Percentiles rank a stretch among this genome's conserved stretches.
Conservation (phyloP, 53 echinoderm and acorn worm genomes). For the Luidia sarsii region DNA sequence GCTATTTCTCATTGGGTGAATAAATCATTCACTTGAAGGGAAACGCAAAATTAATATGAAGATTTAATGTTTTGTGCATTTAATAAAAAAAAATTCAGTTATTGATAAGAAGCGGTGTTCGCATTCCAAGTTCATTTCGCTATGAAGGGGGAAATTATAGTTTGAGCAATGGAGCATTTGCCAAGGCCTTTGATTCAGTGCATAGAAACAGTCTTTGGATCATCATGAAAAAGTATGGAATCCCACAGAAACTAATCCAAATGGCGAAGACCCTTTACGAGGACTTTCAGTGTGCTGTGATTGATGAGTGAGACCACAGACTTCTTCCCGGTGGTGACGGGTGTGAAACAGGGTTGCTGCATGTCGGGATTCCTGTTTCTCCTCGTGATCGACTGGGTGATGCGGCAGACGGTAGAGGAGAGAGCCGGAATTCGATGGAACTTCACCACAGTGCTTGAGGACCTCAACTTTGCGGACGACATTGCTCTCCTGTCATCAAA, state of each 20-base stretch:
- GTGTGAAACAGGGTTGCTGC: slow-evolving; percentile 19
- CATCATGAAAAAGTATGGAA: slow-evolving; percentile 37
- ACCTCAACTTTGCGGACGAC: slow-evolving; percentile 39
- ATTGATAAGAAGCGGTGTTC: no score
- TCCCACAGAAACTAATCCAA: slow-evolving; percentile 1
- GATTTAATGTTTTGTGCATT: no score
- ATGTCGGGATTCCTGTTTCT: slow-evolving; percentile 41
- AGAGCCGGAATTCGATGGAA: slow-evolving; percentile 4
- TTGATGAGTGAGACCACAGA: neutral
- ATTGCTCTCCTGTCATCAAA: slow-evolving; percentile 13
- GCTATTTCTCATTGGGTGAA: no score
- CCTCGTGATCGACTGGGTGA: slow-evolving; percentile 50
- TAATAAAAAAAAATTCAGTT: no score
- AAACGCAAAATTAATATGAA: no score
- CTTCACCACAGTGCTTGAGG: neutral
- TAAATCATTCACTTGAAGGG: no score
- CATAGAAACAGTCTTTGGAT: no score
- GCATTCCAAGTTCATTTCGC: no score
- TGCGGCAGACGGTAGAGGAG: slow-evolving; percentile 15
- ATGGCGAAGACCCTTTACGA: neutral
- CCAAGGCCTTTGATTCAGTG: slow-evolving; percentile 37
- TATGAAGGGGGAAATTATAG: no score
- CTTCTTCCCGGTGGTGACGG: slow-evolving; percentile 24
- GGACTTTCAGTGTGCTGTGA: neutral
- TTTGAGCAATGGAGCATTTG: slow-evolving; percentile 43